phyloP scores from a whole-genome alignment of 1,140 invertebrate genomes.

The Gryon sp. region DNA sequence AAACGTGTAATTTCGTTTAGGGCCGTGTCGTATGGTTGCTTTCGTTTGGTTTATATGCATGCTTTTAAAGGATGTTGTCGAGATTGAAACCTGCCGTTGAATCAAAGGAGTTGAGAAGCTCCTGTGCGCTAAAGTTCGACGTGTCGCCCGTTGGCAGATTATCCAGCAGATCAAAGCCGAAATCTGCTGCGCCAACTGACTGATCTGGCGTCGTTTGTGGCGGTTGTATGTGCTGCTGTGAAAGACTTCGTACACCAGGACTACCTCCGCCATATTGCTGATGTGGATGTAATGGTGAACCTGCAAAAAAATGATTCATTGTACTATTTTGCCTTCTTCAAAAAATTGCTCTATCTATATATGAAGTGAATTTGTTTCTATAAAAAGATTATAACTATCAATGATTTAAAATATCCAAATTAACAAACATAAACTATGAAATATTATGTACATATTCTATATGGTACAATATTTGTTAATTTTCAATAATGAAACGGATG shows the following conservation, averaged over 20 bases:
- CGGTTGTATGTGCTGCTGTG: slow-evolving; percentile 73
- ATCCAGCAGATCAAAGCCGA: slow-evolving; percentile 90
- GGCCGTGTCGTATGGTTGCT: background rate
- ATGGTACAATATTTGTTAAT: background rate
- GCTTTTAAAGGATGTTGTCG: slow-evolving; percentile 77
- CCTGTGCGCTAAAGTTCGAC: slow-evolving; percentile 86
- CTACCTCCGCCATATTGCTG: slow-evolving; percentile 76
- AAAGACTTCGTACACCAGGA: slow-evolving; percentile 70
- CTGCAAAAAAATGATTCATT: slow-evolving; percentile 54
- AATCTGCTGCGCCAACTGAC: slow-evolving; percentile 81
- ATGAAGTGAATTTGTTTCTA: no score
- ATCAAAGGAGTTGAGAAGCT: slow-evolving; percentile 86
- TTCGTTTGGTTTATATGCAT: slow-evolving; percentile 19
- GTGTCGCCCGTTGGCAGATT: slow-evolving; percentile 85
- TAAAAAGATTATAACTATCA: no score
- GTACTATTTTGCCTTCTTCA: background rate
- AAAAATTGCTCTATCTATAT: no score
- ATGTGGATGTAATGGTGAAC: slow-evolving; percentile 76
- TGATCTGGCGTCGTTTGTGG: slow-evolving; percentile 73
- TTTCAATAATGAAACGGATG: background rate
- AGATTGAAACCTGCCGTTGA: slow-evolving; percentile 81
- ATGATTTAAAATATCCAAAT: no score
- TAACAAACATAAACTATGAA: background rate
- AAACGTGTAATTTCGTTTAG: background rate
- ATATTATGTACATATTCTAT: no score